Evolutionary conservation across 2,888 invertebrate species (phyloP).

Genomic region (Plagodis pulveraria): DNA sequence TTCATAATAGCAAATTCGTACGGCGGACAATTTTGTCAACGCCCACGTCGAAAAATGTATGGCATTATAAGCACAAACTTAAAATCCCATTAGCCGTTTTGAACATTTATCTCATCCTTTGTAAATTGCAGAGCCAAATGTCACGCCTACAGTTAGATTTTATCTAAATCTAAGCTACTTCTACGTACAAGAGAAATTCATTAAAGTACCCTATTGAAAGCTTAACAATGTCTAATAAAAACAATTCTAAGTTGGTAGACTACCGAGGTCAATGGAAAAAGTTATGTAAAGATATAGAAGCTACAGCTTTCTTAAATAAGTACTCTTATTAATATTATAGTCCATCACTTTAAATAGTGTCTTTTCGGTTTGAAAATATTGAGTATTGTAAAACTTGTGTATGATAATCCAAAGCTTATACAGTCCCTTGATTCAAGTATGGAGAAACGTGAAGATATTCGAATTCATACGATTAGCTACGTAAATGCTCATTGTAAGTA

Average conservation of each 20-base stretch:
- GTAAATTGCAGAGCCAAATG: slow-evolving; percentile 28
- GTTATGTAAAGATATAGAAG: slow-evolving; percentile 7
- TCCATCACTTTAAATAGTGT: no score
- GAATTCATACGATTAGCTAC: slow-evolving; percentile 45
- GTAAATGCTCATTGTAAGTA: slow-evolving; percentile 29
- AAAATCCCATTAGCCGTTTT: slow-evolving; percentile 23
- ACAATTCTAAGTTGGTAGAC: slow-evolving; percentile 17
- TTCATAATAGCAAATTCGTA: slow-evolving; percentile 3
- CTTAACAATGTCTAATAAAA: slow-evolving; percentile 19
- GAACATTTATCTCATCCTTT: slow-evolving; percentile 19
- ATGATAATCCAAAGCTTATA: slow-evolving; percentile 15
- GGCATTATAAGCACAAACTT: slow-evolving; percentile 13
- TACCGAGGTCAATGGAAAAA: slow-evolving; percentile 28
- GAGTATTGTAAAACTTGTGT: no score
- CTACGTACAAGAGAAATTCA: slow-evolving; percentile 11
- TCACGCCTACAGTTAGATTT: slow-evolving; percentile 33
- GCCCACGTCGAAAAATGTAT: slow-evolving; percentile 15
- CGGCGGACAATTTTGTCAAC: slow-evolving; percentile 16
- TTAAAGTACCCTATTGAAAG: slow-evolving; percentile 3
- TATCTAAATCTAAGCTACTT: slow-evolving; percentile 24
- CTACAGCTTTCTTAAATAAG: no score
- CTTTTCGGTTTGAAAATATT: no score
- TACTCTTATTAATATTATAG: not conserved
- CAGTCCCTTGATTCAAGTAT: slow-evolving; percentile 2
- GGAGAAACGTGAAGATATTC: slow-evolving; percentile 45